Base-by-base conservation (phyloP, 2,797 vertebrate species). In the Toxotes lorentzi region DNA sequence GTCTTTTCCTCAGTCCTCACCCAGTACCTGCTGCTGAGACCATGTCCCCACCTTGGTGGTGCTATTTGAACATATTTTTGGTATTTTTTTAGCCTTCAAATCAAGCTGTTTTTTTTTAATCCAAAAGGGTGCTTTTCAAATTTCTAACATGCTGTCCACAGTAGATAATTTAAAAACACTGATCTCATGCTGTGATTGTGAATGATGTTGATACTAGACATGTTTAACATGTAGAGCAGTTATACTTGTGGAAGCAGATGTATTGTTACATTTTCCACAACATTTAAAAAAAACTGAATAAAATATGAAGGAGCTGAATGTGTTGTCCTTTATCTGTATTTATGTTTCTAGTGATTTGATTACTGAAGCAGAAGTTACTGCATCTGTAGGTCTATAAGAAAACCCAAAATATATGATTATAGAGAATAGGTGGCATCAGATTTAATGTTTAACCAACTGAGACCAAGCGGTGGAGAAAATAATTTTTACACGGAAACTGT, bases 1-100 rank as follows among this genome's bases (percentile, higher is more conserved):
- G n/a, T 64, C 40, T 47, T 34, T 63, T 24, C 41, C 2, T 66
- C 45, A 40, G 64, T 58, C 34, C 62, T 17, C 17, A 58, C 19
- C 8, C 38, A 0, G 6, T 40, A 19, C 13, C 8, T 45, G 27
- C 60, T 30, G 41, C 32, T 51, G 45, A 19, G 0, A 65, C 38
- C 12, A 40, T 27, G 23, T 47, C 21, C 47, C 16, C 21, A 65
- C 32, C 19, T 5, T 7, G 19, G 45, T 64, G 7, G 30, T 4
- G 2, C 3, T 16, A 13, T 35, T 51, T 51, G 14, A 34, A 17
- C 7, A 16, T 24, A 11, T 51, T 35, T 23, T 56, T 0, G 23
- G 5, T 2, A 32, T 66, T 4, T 23, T 56, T 69, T 69, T 34
- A 19, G 30, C 40, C 6, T 35, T 47, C 5, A 34, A 58, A 45